Conservation (phyloP, 2,888 invertebrate species). For the Tromatobia lineatoria region DNA sequence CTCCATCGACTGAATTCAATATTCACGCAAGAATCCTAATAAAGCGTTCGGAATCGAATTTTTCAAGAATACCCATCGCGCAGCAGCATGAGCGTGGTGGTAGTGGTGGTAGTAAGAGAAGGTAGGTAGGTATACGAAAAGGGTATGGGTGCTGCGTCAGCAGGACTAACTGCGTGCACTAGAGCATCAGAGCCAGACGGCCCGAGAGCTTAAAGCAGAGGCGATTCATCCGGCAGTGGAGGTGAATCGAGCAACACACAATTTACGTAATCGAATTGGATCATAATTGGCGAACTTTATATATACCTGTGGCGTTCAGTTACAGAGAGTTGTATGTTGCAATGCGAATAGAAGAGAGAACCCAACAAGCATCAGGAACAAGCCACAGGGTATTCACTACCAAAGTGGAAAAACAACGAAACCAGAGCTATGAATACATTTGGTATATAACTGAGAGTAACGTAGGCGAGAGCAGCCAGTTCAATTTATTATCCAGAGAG, state of each 20-base stretch:
- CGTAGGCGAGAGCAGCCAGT: constrained; percentile 11
- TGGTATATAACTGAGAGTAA: constrained; percentile 4
- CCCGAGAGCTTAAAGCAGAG: neutral
- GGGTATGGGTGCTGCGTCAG: constrained; percentile 8
- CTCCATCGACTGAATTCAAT: constrained; percentile 27
- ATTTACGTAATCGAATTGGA: constrained; percentile 66
- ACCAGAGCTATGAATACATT: constrained; percentile 59
- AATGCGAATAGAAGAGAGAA: neutral
- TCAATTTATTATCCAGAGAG: constrained; percentile 66
- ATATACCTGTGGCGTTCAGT: constrained; percentile 22
- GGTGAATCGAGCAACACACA: constrained; percentile 45
- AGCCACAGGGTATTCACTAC: neutral
- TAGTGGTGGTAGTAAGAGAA: too few relatives aligned
- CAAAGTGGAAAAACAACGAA: constrained; percentile 48
- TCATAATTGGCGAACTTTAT: constrained; percentile 64
- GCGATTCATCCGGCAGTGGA: constrained; percentile 9
- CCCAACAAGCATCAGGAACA: neutral
- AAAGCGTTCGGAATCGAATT: constrained; percentile 8
- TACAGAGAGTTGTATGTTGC: constrained; percentile 8
- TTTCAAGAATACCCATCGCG: neutral
- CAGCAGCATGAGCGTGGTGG: too few relatives aligned
- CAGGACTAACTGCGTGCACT: neutral
- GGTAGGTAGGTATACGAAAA: neutral
- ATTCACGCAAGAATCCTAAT: constrained; percentile 31
- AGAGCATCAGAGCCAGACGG: constrained; percentile 16